Percentiles rank a stretch among this genome's conserved stretches.
These are phyloP conservation scores for Seriola dumerili DNA, from an alignment of 2,113 vertebrate genomes.

Conservation along the genomic window DNA sequence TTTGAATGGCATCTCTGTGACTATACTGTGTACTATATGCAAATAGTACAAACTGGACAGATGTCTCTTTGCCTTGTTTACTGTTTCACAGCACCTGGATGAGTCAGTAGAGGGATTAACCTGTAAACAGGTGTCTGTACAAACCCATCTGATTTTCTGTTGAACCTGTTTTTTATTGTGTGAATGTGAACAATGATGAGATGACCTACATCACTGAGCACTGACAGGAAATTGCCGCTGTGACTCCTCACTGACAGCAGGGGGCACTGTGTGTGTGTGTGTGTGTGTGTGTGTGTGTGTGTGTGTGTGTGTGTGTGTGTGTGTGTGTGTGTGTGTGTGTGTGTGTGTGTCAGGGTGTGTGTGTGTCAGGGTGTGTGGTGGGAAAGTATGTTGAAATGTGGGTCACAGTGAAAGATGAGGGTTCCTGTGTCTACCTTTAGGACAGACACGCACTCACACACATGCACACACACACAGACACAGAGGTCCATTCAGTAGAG, in stretches of 20 bases:
- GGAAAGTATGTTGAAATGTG: not conserved
- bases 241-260: conserved; percentile 16
- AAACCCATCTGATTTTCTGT: not conserved
- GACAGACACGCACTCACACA: too few relatives aligned
- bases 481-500: conserved; percentile 36
- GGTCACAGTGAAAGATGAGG: conserved; percentile 30
- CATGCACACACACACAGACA: not conserved
- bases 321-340: not conserved
- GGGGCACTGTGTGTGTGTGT: conserved; percentile 21
- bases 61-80: too few relatives aligned
- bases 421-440: not conserved
- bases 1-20: too few relatives aligned
- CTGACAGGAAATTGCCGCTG: not conserved
- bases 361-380: conserved; percentile 11
- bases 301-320: conserved; percentile 23
- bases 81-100: too few relatives aligned
- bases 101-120: too few relatives aligned
- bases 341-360: not conserved
- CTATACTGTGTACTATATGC: too few relatives aligned
- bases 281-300: conserved; percentile 18
- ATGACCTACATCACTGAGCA: too few relatives aligned
- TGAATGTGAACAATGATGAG: not conserved
- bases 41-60: too few relatives aligned
- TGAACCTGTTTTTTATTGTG: not conserved
- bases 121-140: too few relatives aligned